A percentile compares a stretch with the other conserved stretches of the same genome.
Conservation (phyloP, 1,140 invertebrate species). For the Achatina immaculata region DNA sequence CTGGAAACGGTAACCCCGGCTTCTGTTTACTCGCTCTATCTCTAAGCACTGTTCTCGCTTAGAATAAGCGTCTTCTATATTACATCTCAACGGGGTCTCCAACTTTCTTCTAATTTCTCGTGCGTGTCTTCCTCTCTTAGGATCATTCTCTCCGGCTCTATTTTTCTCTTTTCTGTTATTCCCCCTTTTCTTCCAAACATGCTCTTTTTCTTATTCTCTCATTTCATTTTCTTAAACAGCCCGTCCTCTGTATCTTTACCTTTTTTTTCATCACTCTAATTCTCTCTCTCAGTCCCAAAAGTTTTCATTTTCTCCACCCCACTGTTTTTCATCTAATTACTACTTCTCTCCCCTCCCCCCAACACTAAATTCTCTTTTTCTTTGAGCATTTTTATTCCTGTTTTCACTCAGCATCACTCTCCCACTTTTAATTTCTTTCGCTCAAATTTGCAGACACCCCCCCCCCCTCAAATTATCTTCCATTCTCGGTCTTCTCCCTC, state of each 20-base stretch:
- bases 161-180: background rate
- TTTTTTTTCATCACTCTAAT: background rate
- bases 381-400: background rate
- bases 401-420: background rate
- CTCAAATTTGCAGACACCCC: background rate
- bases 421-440: conserved; percentile 11
- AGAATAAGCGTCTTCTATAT: no score
- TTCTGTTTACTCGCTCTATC: background rate
- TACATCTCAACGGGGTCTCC: background rate
- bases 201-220: conserved; percentile 14
- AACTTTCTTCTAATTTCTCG: background rate
- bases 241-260: background rate
- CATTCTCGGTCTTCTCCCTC: background rate
- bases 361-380: background rate
- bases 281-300: background rate
- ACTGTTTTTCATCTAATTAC: background rate
- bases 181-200: background rate
- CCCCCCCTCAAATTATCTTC: background rate
- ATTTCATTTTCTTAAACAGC: background rate
- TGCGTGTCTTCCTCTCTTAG: background rate
- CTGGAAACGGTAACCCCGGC: no score
- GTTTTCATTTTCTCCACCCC: background rate
- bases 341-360: background rate
- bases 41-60: no score
- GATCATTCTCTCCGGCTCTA: background rate